A percentile compares a stretch with the other conserved stretches of the same genome.
phyloP scores from a whole-genome alignment of 2,113 vertebrate genomes.

The Corynorhinus townsendii region DNA sequence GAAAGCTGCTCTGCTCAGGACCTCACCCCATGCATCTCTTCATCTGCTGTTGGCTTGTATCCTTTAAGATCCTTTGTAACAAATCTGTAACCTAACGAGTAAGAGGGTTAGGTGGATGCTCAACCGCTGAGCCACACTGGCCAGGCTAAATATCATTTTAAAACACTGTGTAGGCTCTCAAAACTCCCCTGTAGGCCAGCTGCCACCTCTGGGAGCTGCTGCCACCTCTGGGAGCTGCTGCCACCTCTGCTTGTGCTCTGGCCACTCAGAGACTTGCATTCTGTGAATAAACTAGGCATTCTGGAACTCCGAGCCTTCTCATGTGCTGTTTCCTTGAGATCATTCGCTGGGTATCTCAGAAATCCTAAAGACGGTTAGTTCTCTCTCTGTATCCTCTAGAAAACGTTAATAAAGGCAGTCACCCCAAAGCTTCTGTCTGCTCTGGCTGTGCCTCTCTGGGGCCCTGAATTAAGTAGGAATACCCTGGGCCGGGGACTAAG shows the following conservation, averaged over 20 bases:
- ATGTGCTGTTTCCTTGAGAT: not conserved
- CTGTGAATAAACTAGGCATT: too few species aligned
- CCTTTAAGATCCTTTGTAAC: not conserved
- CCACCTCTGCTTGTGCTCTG: not conserved
- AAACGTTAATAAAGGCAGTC: not conserved
- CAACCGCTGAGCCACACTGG: too few species aligned
- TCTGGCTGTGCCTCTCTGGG: not conserved
- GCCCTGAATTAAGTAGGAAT: not conserved
- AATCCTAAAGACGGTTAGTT: not conserved
- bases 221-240: not conserved
- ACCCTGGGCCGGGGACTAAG: rapidly evolving
- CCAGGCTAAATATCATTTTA: not conserved
- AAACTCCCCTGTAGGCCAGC: not conserved
- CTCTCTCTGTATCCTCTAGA: not conserved
- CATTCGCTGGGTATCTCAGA: not conserved
- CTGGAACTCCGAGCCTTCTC: not conserved
- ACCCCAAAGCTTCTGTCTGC: not conserved
- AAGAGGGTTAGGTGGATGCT: too few species aligned
- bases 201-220: not conserved
- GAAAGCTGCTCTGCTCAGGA: not conserved
- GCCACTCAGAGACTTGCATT: not conserved
- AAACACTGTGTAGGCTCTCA: not conserved
- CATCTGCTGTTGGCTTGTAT: not conserved
- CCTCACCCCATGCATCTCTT: not conserved
- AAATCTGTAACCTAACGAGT: not conserved